Conservation (phyloP, 2,888 invertebrate genomes). For the Meta bourneti region DNA sequence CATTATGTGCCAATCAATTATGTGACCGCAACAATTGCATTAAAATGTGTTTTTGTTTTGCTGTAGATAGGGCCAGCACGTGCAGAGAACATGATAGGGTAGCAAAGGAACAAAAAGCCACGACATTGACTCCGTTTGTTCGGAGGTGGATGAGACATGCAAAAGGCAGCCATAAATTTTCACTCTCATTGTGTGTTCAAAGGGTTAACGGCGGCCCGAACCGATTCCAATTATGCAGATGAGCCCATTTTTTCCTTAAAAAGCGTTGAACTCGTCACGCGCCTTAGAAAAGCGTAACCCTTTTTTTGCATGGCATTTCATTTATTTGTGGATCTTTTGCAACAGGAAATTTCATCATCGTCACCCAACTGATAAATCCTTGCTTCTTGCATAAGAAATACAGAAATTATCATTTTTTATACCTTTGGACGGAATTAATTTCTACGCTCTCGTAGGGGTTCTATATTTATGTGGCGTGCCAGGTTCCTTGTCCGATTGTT, state of each 20-base stretch:
- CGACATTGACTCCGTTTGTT: constrained; percentile 7
- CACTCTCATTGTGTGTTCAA: constrained; percentile 36
- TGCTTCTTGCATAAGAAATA: not conserved
- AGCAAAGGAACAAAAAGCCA: not conserved
- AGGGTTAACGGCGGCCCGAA: constrained; percentile 30
- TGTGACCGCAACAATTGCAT: too few relatives aligned
- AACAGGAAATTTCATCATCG: not conserved
- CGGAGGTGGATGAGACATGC: not conserved
- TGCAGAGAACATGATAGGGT: not conserved
- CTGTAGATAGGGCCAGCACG: not conserved
- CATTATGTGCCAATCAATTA: too few relatives aligned
- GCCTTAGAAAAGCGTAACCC: not conserved
- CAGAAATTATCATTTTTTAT: not conserved
- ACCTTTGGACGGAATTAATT: not conserved
- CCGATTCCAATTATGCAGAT: constrained; percentile 54
- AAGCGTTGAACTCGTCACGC: constrained; percentile 50
- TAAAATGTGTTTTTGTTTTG: not conserved
- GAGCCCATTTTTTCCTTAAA: constrained; percentile 23
- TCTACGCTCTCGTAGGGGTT: too few relatives aligned
- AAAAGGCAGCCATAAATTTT: constrained; percentile 25
- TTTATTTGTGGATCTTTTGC: not conserved
- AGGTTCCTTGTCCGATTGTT: too few relatives aligned
- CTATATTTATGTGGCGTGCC: too few relatives aligned
- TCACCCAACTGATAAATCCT: not conserved
- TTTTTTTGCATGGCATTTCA: not conserved